Evolutionary conservation across 1,140 invertebrate species (phyloP), one percentile per base, ranked within the genome.

Genomic region (Drosophila arizonae): DNA sequence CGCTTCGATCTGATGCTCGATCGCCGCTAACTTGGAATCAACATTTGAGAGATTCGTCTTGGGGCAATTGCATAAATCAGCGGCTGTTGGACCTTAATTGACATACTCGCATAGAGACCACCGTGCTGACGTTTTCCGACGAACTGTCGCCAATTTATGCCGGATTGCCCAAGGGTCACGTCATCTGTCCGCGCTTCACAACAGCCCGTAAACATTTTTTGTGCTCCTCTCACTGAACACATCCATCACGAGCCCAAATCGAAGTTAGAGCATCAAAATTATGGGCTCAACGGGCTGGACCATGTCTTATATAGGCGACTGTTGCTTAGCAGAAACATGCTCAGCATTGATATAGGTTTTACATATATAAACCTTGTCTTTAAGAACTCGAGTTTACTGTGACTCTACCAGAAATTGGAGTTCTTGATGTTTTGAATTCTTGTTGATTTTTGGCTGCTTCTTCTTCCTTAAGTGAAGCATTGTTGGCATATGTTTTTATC

Each of bases 61-160:
- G 50, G 39, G 48, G 62, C 58, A 77, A 86, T 87, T 81, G 81
- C 82, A 86, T 86, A 86, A 86, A 86, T 86, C 82, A 86, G 66
- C 79, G 76, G 73, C 50, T 43, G 52, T 57, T 62, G 62, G 55
- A 62, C 58, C 76, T 87, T 86, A 86, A 86, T 86, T 86, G 82
- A 86, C 82, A 86, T 85, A 78, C 71, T 72, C 70, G 64, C 39
- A 77, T 76, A 81, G 70, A 72, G 82, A 87, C 82, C 82, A 86
- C 82, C 82, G 72, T 72, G 78, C 80, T 56, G 72, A 62, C 75
- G 69, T 79, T 81, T 85, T 85, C 82, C 81, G 76, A 46, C 76
- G 81, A 86, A 86, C 68, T 78, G 76, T 78, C 76, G 73, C 75
- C 75, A 86, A 86, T 86, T 86, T 87, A 86, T 86, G 82, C 54